phyloP scores from a whole-genome alignment of 2,888 invertebrate species.

The Brassicogethes aeneus region DNA sequence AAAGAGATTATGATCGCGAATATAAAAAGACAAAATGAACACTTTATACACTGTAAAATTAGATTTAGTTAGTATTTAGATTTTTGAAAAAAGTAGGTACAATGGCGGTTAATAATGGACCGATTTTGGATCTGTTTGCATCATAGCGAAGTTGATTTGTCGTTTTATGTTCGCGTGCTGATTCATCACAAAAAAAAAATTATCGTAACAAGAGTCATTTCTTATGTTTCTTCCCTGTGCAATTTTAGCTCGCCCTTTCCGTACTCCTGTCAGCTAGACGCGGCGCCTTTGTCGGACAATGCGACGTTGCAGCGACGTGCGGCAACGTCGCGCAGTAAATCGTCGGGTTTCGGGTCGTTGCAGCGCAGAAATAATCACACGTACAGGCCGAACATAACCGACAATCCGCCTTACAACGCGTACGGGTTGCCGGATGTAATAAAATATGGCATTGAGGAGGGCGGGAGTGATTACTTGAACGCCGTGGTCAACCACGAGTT shows the following conservation, averaged over 20 bases:
- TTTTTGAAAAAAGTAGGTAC: too few species aligned
- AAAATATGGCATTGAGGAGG: constrained; percentile 19
- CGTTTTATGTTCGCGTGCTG: too few species aligned
- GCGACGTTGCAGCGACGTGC: constrained; percentile 25
- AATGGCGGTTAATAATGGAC: too few species aligned
- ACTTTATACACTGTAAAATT: too few species aligned
- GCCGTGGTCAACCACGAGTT: constrained; percentile 26
- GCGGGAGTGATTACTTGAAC: constrained; percentile 24
- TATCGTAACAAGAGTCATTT: neutral
- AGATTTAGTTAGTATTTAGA: too few species aligned
- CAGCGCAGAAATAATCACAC: constrained; percentile 17
- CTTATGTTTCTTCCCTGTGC: neutral
- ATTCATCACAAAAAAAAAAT: too few species aligned
- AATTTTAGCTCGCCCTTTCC: constrained; percentile 28
- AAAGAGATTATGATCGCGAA: too few species aligned
- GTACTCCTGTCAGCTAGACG: constrained; percentile 34
- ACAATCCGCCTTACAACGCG: constrained; percentile 12
- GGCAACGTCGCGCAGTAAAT: constrained; percentile 15
- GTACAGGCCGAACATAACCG: constrained; percentile 13
- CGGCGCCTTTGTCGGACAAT: constrained; percentile 27
- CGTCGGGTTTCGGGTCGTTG: constrained; percentile 19
- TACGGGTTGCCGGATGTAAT: constrained; percentile 26
- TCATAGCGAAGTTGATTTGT: too few species aligned
- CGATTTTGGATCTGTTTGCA: too few species aligned
- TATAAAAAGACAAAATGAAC: too few species aligned